Evolutionary conservation across 2,113 vertebrate species (phyloP).

Genomic region (Seriola quinqueradiata): DNA sequence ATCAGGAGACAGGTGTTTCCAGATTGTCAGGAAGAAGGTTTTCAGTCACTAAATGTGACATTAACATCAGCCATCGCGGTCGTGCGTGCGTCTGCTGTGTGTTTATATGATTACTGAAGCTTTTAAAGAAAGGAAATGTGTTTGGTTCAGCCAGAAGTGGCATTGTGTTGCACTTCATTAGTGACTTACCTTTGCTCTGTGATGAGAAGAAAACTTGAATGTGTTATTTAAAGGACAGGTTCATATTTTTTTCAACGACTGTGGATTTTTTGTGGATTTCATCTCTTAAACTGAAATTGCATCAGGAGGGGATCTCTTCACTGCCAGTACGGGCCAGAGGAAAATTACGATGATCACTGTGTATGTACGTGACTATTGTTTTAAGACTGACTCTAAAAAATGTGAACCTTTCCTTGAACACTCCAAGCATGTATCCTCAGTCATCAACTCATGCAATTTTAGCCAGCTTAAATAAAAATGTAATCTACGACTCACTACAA

Average conservation of each 20-base stretch:
- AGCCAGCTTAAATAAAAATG: too few relatives aligned
- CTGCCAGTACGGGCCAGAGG: background rate
- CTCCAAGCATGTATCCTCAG: too few relatives aligned
- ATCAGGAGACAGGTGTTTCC: constrained; percentile 47
- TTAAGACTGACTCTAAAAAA: too few relatives aligned
- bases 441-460: too few relatives aligned
- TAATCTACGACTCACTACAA: too few relatives aligned
- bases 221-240: background rate
- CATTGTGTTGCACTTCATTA: constrained; percentile 1
- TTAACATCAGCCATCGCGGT: constrained; percentile 23
- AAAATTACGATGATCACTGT: too few relatives aligned
- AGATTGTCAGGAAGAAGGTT: constrained; percentile 30
- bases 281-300: background rate
- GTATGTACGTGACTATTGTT: too few relatives aligned
- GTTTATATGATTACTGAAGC: background rate
- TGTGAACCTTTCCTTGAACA: too few relatives aligned
- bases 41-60: constrained; percentile 33
- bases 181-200: background rate
- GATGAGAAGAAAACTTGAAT: background rate
- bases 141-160: background rate
- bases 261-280: background rate
- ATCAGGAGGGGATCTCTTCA: background rate
- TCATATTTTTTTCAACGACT: background rate
- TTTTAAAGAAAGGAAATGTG: background rate
- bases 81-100: background rate